Percentiles rank a stretch among this genome's conserved stretches.
These are phyloP conservation scores for Solen grandis DNA, from an alignment of 1,140 invertebrate species.

Conservation along the genomic window DNA sequence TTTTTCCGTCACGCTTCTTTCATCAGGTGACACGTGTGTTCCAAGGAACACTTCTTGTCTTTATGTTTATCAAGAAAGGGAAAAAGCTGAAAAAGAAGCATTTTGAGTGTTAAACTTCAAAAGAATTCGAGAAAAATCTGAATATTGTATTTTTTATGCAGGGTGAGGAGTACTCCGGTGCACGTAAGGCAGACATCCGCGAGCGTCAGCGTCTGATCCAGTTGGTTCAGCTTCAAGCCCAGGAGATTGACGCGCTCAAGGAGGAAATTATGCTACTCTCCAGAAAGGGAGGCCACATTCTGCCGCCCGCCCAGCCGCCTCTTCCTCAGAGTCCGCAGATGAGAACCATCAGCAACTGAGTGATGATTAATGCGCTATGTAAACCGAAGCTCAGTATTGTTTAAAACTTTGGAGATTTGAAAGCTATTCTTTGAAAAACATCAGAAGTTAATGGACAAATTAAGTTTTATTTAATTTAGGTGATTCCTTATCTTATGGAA, in stretches of 20 bases:
- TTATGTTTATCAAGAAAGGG: no score
- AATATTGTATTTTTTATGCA: no score
- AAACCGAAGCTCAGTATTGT: no score
- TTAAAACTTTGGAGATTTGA: no score
- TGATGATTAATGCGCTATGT: no score
- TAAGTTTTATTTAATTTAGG: no score
- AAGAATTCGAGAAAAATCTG: neutral
- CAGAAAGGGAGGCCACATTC: constrained; percentile 80
- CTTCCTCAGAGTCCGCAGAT: constrained; percentile 73
- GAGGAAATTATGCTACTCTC: constrained; percentile 80
- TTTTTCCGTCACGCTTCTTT: no score
- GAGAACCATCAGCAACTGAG: constrained; percentile 63
- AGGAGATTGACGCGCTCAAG: constrained; percentile 80
- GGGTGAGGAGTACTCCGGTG: constrained; percentile 78
- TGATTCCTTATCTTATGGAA: no score
- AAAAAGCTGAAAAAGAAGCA: neutral
- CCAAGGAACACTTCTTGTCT: no score
- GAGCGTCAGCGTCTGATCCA: constrained; percentile 79
- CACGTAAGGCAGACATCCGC: constrained; percentile 75
- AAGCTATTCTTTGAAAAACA: no score
- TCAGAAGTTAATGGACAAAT: no score
- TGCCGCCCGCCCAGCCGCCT: constrained; percentile 79
- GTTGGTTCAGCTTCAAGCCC: constrained; percentile 80
- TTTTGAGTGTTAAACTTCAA: neutral
- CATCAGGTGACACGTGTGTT: no score